Evolutionary conservation across 2,113 vertebrate genomes (phyloP).

Genomic region (Ibidorhyncha struthersii): DNA sequence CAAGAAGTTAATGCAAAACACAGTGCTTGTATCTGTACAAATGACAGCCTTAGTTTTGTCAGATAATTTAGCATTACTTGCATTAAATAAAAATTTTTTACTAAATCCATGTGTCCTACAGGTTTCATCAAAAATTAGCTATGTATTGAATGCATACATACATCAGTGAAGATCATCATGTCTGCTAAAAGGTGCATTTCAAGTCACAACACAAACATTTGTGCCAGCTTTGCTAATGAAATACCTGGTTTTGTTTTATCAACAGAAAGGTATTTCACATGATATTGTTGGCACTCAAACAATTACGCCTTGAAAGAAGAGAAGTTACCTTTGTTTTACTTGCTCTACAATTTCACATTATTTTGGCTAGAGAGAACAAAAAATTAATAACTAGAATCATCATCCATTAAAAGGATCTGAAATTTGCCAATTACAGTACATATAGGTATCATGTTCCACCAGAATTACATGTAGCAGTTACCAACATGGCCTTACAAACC

Average conservation of each 20-base stretch:
- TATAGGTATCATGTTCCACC: not conserved
- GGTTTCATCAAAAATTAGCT: not conserved
- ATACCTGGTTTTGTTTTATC: not conserved
- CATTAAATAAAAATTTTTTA: not conserved
- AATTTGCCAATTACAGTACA: not conserved
- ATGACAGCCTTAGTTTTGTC: not conserved
- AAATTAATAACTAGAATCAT: not conserved
- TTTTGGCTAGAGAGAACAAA: not conserved
- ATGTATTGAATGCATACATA: accelerated
- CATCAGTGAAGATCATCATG: not conserved
- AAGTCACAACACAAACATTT: not conserved
- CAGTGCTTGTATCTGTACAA: not conserved
- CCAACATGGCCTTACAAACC: not conserved
- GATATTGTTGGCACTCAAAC: not conserved
- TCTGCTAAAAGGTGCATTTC: not conserved
- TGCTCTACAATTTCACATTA: not conserved
- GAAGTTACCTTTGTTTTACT: not conserved
- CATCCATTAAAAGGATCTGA: not conserved
- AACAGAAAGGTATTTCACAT: not conserved
- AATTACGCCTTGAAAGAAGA: not conserved
- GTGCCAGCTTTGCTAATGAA: not conserved
- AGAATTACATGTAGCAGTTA: not conserved
- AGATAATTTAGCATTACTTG: not conserved
- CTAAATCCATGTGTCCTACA: not conserved
- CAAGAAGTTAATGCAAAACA: not conserved